These are phyloP conservation scores for Tineola bisselliella DNA, from an alignment of 2,888 invertebrate genomes.

Conservation along the genomic window DNA sequence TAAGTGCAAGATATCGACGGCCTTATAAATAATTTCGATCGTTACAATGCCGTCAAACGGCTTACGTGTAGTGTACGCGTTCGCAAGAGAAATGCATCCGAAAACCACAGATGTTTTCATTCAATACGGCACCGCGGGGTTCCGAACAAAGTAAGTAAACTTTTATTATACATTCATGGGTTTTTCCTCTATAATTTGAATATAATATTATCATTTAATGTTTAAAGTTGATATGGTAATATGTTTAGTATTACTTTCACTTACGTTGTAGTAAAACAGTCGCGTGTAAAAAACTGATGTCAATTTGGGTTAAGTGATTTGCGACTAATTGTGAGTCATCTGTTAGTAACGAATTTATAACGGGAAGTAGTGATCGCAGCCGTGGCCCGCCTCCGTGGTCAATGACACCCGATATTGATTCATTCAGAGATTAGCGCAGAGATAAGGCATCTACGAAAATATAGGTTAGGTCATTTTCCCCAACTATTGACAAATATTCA, in stretches of 20 bases:
- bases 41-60: constrained; percentile 66
- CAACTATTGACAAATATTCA: background rate
- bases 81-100: constrained; percentile 81
- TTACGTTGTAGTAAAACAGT: background rate
- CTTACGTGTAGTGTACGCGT: constrained; percentile 76
- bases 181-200: background rate
- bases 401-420: constrained; percentile 39
- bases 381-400: constrained; percentile 29
- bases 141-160: constrained; percentile 77
- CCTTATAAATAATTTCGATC: constrained; percentile 55
- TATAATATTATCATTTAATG: background rate
- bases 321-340: background rate
- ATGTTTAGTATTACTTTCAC: background rate
- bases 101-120: constrained; percentile 73
- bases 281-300: background rate
- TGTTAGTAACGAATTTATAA: background rate
- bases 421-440: constrained; percentile 17
- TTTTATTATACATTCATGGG: constrained; percentile 4
- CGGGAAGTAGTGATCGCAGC: constrained; percentile 1
- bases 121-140: constrained; percentile 88
- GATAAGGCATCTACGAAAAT: background rate
- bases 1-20: constrained; percentile 41
- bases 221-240: background rate
- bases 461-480: background rate
- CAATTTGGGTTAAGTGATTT: background rate